phyloP scores from a whole-genome alignment of 2,797 vertebrate species.

The Loriculus beryllinus region DNA sequence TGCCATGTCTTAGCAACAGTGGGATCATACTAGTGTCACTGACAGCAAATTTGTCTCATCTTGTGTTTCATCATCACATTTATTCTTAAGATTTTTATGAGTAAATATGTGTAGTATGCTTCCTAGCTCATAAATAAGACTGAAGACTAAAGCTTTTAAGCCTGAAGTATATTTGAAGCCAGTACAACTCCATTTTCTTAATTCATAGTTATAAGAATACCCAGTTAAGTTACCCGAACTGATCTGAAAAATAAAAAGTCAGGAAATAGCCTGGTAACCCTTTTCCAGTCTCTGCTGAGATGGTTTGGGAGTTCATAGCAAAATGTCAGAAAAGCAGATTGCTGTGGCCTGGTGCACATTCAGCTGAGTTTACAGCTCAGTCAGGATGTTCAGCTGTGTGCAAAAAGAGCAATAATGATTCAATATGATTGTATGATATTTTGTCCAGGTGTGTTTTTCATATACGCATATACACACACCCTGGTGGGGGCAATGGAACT shows the following conservation, averaged over 20 bases:
- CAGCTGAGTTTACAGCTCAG: conserved; percentile 28
- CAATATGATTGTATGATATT: neutral
- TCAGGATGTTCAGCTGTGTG: conserved; percentile 14
- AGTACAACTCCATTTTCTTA: neutral
- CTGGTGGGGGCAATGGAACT: neutral
- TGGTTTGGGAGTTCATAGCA: neutral
- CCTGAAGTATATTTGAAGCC: neutral
- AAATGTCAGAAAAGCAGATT: conserved; percentile 34
- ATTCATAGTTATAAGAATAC: neutral
- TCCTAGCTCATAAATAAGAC: neutral
- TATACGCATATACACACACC: neutral
- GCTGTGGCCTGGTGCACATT: conserved; percentile 26
- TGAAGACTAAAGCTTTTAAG: neutral
- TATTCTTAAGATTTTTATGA: neutral
- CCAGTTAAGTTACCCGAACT: neutral
- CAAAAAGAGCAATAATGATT: conserved; percentile 40
- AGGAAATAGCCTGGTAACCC: neutral
- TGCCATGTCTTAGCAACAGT: neutral
- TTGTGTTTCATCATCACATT: neutral
- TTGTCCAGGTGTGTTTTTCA: neutral
- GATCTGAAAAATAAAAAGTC: neutral
- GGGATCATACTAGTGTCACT: neutral
- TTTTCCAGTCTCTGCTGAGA: neutral
- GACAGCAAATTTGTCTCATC: neutral
- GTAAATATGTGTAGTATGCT: neutral